phyloP scores from a whole-genome alignment of 2,113 vertebrate genomes.

The Eulemur macaco region DNA sequence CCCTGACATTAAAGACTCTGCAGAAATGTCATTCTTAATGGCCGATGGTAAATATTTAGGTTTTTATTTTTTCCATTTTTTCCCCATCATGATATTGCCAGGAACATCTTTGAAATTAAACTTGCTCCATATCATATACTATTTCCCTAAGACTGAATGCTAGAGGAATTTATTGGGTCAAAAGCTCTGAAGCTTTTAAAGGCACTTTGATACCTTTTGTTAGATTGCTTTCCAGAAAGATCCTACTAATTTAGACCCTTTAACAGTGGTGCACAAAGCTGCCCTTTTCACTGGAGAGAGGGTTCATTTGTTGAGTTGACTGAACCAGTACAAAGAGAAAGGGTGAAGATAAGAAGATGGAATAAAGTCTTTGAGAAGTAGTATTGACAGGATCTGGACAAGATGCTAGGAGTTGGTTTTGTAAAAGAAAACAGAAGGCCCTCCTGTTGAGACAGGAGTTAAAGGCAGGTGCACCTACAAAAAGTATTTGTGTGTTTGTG shows the following conservation, averaged over 20 bases:
- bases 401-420: not conserved
- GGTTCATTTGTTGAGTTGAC: not conserved
- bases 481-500: not conserved
- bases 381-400: not conserved
- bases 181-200: conserved; percentile 15
- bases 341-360: not conserved
- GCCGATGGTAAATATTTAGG: not conserved
- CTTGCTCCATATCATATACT: not conserved
- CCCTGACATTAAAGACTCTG: not conserved
- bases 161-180: not conserved
- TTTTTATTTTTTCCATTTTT: not conserved
- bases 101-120: not conserved
- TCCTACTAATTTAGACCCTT: not conserved
- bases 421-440: not conserved
- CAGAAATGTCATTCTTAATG: not conserved
- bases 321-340: not conserved
- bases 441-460: not conserved
- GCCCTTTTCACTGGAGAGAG: not conserved
- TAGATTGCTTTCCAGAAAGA: not conserved
- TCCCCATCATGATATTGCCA: not conserved
- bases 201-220: not conserved
- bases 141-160: not conserved
- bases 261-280: not conserved
- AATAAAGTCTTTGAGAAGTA: not conserved
- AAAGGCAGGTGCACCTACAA: not conserved